phyloP scores from a whole-genome alignment of 2,113 vertebrate species.

The Nothocercus nigrocapillus region DNA sequence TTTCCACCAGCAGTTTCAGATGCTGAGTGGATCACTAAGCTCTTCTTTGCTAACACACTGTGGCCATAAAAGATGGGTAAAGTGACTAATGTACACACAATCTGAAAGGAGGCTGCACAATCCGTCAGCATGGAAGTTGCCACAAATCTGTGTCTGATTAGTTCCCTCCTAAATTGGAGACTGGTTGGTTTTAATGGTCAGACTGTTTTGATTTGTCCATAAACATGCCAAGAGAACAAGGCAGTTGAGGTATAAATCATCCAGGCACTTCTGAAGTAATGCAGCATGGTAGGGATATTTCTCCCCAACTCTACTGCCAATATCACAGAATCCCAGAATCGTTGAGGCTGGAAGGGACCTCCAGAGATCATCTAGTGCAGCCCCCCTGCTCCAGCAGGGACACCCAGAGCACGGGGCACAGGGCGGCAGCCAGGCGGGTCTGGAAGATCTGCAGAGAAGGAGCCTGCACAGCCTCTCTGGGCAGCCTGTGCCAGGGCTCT shows the following conservation, averaged over 20 bases:
- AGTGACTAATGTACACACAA: background rate
- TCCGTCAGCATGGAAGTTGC: background rate
- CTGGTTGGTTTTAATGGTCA: background rate
- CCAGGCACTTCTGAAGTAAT: background rate
- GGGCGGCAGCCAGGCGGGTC: no score
- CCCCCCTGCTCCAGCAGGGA: no score
- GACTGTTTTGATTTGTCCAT: background rate
- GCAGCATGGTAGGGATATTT: background rate
- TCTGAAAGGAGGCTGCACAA: background rate
- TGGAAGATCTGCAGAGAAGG: no score
- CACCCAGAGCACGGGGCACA: no score
- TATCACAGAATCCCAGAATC: background rate
- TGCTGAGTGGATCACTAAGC: background rate
- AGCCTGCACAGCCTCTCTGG: no score
- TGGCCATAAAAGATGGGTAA: background rate
- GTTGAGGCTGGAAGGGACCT: no score
- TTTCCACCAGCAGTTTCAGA: background rate
- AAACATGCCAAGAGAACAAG: background rate
- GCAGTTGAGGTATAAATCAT: background rate
- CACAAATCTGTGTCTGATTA: rapidly evolving
- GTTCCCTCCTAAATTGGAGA: background rate
- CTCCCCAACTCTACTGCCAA: background rate
- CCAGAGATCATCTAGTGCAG: no score
- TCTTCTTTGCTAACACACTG: background rate
- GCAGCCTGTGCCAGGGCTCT: no score